Evolutionary conservation across 1,140 invertebrate genomes (phyloP), one percentile per base, ranked within the genome.

Genomic region (Hylaeus volcanicus): DNA sequence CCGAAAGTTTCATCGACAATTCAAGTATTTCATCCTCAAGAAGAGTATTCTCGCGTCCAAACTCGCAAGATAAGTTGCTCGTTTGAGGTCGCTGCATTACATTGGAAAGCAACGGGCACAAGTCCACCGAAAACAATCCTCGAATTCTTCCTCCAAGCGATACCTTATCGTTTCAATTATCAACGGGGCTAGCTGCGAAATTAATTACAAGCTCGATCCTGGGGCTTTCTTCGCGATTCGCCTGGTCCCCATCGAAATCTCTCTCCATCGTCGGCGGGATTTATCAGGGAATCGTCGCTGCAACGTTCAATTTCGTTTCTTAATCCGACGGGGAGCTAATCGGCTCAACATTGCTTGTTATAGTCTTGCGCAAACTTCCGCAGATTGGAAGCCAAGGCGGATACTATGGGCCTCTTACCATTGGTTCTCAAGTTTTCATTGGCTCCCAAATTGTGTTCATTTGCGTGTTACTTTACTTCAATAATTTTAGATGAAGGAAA

Each of bases 221-320:
- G 5, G 45, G 8, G 5, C 41, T 26, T 26, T 26, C 11, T 11
- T 4, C 14, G 39, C 1, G 53, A 1, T 66, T 58, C 66, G 14
- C n/a, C 14, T 26, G 51, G 48, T 74, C 39, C 37, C 4, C 39
- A 1, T 11, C 60, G 64, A 68, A 41, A 53, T 84, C 39, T 53
- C 5, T 63, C 5, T 12, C 11, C 14, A 11, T 61, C 58, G 41
- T 48, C 11, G 56, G 5, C 45, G 8, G 74, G 43, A 61, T 79
- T 85, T 71, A 84, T 84, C 82, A 45, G 48, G n/a, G 39, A 74
- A 72, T 81, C 69, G 71, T 45, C 68, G 3, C 51, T 51, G 71
- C 56, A 75, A 89, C 86, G 87, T 90, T 89, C 84, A 89, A 91
- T 90, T 89, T 89, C 86, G 76, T 75, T 85, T 84, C 84, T 90